These are phyloP conservation scores for Raja brachyura DNA, from an alignment of 2,113 vertebrate species.

Conservation along the genomic window DNA sequence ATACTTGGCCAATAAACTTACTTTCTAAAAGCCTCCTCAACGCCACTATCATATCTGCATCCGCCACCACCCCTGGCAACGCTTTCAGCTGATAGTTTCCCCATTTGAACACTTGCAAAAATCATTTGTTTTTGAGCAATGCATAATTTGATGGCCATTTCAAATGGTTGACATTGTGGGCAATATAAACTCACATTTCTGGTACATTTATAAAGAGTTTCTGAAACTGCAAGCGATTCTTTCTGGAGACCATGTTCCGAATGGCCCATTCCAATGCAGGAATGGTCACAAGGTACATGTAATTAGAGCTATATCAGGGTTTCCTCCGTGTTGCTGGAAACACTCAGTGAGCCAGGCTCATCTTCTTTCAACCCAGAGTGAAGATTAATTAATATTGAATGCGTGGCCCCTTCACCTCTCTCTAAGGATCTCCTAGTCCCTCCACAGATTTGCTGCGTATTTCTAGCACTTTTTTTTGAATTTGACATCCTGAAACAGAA, in stretches of 20 bases:
- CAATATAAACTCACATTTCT: neutral
- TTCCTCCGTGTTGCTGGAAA: neutral
- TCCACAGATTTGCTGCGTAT: neutral
- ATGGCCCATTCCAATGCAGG: neutral
- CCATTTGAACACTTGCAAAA: neutral
- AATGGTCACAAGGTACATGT: neutral
- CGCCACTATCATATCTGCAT: too few relatives aligned
- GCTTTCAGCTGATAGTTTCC: neutral
- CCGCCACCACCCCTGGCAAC: too few relatives aligned
- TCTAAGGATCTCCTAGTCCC: neutral
- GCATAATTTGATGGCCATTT: neutral
- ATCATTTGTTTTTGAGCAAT: neutral
- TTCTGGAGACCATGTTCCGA: neutral
- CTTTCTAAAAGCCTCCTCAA: too few relatives aligned
- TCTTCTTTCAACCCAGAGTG: neutral
- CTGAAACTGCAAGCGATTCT: neutral
- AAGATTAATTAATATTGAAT: neutral
- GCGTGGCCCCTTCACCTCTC: neutral
- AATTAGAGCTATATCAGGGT: neutral
- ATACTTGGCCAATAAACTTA: too few relatives aligned
- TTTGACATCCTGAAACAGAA: neutral
- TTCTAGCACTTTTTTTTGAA: neutral
- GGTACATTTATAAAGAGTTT: neutral
- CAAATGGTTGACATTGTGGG: neutral
- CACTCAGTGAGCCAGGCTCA: neutral